Conservation (phyloP, 2,888 invertebrate species). For the Parnassius orleans region DNA sequence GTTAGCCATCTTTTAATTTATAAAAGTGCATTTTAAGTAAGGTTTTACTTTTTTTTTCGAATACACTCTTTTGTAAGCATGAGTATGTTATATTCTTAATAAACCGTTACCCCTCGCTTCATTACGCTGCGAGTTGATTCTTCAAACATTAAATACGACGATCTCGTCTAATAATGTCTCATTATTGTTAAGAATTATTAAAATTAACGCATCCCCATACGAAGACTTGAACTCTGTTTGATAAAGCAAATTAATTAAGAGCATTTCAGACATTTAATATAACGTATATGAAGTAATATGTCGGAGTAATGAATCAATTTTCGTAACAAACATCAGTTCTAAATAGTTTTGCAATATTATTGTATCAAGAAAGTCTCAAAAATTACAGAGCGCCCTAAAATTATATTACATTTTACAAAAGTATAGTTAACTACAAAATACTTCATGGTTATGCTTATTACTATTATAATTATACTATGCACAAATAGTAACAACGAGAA, state of each 20-base stretch:
- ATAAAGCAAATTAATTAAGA: conserved; percentile 28
- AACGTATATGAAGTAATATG: conserved; percentile 9
- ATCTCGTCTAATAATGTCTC: conserved; percentile 66
- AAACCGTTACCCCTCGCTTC: conserved; percentile 56
- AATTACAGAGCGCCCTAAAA: too few relatives aligned
- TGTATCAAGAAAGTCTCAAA: neutral
- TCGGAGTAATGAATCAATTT: conserved; percentile 9
- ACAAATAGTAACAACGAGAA: too few relatives aligned
- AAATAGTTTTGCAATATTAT: neutral
- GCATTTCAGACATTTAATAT: conserved; percentile 21
- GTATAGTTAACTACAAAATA: too few relatives aligned
- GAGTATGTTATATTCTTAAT: conserved; percentile 37
- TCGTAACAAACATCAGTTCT: neutral
- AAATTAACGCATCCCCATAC: conserved; percentile 48
- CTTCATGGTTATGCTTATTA: too few relatives aligned
- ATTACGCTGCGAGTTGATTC: conserved; percentile 63
- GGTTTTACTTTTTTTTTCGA: too few relatives aligned
- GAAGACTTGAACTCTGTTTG: conserved; percentile 20
- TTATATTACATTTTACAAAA: too few relatives aligned
- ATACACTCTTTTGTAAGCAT: neutral
- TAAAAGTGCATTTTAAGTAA: too few relatives aligned
- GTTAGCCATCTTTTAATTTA: too few relatives aligned
- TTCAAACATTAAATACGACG: conserved; percentile 71
- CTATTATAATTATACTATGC: too few relatives aligned
- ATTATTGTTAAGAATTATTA: conserved; percentile 68